Conservation (phyloP, 2,888 invertebrate species). For the Syritta pipiens region DNA sequence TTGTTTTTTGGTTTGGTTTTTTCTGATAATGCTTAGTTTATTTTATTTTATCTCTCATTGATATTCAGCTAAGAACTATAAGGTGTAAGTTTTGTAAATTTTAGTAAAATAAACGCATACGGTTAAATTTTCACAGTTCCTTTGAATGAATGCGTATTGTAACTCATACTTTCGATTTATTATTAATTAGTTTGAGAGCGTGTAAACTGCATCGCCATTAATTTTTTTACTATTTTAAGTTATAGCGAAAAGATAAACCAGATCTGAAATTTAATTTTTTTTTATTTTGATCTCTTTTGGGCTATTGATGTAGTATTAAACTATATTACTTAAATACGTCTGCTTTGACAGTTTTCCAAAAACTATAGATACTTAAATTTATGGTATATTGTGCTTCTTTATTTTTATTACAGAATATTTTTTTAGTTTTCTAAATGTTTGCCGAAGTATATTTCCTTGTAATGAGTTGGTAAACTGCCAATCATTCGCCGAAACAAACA, state of each 20-base stretch:
- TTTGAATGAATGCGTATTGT: neutral
- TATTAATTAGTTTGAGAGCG: neutral
- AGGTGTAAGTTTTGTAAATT: conserved; percentile 32
- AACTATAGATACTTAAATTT: neutral
- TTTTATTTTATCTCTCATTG: neutral
- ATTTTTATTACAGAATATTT: neutral
- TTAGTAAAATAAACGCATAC: conserved; percentile 2
- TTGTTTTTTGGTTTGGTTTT: neutral
- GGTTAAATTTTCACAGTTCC: neutral
- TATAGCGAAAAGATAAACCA: neutral
- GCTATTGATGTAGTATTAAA: neutral
- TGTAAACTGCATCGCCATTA: conserved; percentile 51
- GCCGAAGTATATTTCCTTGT: too few relatives aligned
- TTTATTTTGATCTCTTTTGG: conserved; percentile 1
- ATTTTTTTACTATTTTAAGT: too few relatives aligned
- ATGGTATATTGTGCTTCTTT: neutral
- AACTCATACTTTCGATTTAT: neutral
- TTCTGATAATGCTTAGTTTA: neutral
- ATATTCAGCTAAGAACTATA: conserved; percentile 20
- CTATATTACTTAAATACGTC: neutral
- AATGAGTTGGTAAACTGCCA: neutral
- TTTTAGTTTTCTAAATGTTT: too few relatives aligned
- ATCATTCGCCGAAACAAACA: conserved; percentile 8
- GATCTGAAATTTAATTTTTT: neutral
- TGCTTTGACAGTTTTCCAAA: neutral